A percentile compares a stretch with the other conserved stretches of the same genome.
phyloP scores from a whole-genome alignment of 1,140 invertebrate species.

The Steinernema feltiae region DNA sequence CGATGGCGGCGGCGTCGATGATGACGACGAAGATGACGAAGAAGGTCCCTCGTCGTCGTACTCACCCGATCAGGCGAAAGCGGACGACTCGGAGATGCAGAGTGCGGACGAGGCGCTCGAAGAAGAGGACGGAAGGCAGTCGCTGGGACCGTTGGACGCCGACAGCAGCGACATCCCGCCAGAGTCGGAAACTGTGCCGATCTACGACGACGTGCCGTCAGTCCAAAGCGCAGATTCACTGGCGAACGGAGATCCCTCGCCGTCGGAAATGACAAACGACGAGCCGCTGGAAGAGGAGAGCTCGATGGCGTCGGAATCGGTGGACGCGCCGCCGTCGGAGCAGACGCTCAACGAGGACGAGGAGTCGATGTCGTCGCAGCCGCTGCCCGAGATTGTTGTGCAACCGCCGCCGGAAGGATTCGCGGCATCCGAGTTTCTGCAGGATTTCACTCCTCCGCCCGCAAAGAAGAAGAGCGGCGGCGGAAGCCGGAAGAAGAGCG shows the following conservation, averaged over 20 bases:
- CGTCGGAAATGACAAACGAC: neutral
- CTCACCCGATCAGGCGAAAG: neutral
- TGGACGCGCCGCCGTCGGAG: slow-evolving; percentile 12
- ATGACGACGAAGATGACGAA: too few relatives aligned
- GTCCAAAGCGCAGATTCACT: neutral
- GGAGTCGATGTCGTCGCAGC: neutral
- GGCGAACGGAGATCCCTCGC: neutral
- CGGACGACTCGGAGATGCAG: neutral
- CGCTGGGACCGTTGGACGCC: neutral
- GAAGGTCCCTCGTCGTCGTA: neutral
- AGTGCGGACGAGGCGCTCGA: neutral
- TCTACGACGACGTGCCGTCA: neutral
- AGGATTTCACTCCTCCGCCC: neutral
- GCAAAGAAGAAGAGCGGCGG: slow-evolving; percentile 5
- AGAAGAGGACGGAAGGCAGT: neutral
- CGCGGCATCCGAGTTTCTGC: too few relatives aligned
- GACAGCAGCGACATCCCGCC: neutral
- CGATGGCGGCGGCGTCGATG: too few relatives aligned
- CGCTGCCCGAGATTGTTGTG: neutral
- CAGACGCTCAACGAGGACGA: slow-evolving; percentile 5
- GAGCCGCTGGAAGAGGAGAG: neutral
- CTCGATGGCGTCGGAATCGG: neutral
- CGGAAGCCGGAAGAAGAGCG: slow-evolving; percentile 7
- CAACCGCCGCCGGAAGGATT: neutral
- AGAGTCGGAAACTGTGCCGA: neutral